Conservation (phyloP, 2,888 invertebrate genomes). For the Heliconius hortense region DNA sequence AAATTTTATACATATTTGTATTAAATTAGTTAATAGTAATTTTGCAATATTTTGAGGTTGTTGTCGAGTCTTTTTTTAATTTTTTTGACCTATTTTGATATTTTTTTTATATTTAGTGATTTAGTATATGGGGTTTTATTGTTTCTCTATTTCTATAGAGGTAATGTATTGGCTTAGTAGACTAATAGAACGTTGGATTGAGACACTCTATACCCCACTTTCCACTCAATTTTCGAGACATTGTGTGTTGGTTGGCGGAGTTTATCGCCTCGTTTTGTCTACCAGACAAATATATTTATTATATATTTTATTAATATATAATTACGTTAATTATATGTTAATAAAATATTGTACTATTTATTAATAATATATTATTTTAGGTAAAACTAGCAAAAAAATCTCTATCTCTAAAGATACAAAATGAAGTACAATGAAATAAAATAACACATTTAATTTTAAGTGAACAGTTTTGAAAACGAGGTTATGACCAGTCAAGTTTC, state of each 20-base stretch:
- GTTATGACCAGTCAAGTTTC: slow-evolving; percentile 27
- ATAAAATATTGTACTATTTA: too few relatives aligned
- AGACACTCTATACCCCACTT: too few relatives aligned
- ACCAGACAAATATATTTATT: neutral
- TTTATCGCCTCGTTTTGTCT: neutral
- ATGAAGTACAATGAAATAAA: neutral
- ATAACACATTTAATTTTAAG: slow-evolving; percentile 16
- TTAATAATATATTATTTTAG: too few relatives aligned
- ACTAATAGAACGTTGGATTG: too few relatives aligned
- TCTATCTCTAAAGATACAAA: neutral
- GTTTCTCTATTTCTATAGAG: neutral
- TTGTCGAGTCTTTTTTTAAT: neutral
- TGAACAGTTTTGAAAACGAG: slow-evolving; percentile 21
- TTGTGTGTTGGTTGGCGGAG: too few relatives aligned
- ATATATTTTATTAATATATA: neutral
- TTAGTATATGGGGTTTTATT: neutral
- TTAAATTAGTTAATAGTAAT: neutral
- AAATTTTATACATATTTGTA: too few relatives aligned
- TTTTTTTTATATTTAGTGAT: neutral
- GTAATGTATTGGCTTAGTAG: neutral
- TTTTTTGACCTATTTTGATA: neutral
- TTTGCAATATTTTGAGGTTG: neutral
- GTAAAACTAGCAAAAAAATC: neutral
- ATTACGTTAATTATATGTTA: neutral
- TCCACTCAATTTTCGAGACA: too few relatives aligned